Evolutionary conservation across 2,888 invertebrate genomes (phyloP).

Genomic region (Tethea ocularis): DNA sequence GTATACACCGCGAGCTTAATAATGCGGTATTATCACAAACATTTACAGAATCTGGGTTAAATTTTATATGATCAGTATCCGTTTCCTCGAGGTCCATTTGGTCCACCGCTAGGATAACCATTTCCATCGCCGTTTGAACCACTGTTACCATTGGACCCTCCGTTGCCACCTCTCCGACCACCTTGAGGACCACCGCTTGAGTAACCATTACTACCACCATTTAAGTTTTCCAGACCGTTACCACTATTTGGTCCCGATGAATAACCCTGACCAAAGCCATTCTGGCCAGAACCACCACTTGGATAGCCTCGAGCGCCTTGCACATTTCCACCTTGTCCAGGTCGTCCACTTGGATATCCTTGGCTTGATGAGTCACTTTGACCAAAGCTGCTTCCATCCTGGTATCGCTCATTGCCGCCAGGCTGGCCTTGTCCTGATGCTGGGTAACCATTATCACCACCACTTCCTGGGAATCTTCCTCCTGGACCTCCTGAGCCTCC

Average conservation of each 20-base stretch:
- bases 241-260: conserved; percentile 2
- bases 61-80: conserved; percentile 25
- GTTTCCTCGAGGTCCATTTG: conserved; percentile 30
- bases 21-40: neutral
- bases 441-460: conserved; percentile 39
- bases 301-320: conserved; percentile 9
- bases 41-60: neutral
- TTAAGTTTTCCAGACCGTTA: conserved; percentile 12
- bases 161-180: conserved; percentile 6
- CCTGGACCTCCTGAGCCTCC: conserved; percentile 38
- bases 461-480: conserved; percentile 42
- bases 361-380: conserved; percentile 17
- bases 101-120: conserved; percentile 44
- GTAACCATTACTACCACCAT: conserved; percentile 27
- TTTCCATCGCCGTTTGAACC: conserved; percentile 26
- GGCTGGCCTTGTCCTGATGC: conserved; percentile 33
- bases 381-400: conserved; percentile 25
- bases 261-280: neutral
- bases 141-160: conserved; percentile 20
- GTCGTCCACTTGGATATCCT: neutral
- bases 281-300: neutral
- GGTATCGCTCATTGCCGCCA: conserved; percentile 29
- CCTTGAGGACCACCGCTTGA: conserved; percentile 20
- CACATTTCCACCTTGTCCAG: conserved; percentile 16
- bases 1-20: neutral